phyloP scores from a whole-genome alignment of 2,888 invertebrate genomes.

The Callimorpha dominula region DNA sequence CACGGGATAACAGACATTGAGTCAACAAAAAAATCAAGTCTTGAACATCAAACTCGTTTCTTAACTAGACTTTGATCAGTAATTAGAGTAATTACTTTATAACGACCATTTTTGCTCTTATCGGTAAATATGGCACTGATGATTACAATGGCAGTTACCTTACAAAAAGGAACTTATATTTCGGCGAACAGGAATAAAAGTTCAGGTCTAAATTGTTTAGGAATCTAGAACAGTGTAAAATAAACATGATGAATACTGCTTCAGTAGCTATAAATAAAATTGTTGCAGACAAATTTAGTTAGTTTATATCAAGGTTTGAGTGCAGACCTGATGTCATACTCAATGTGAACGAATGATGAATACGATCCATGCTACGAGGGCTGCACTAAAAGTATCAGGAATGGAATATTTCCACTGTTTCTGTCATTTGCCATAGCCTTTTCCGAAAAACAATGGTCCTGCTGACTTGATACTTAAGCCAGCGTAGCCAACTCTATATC shows the following conservation, averaged over 20 bases:
- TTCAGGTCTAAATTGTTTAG: conserved; percentile 25
- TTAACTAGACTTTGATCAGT: conserved; percentile 23
- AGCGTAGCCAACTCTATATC: no score
- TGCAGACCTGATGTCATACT: conserved; percentile 32
- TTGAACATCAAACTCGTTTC: conserved; percentile 57
- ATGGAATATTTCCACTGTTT: no score
- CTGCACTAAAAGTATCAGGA: no score
- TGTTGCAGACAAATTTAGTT: conserved; percentile 31
- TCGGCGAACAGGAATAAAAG: conserved; percentile 9
- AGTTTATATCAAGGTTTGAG: conserved; percentile 46
- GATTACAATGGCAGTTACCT: conserved; percentile 12
- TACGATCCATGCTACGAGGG: not conserved
- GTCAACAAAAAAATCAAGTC: not conserved
- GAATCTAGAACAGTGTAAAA: conserved; percentile 36
- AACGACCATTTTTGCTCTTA: conserved; percentile 15
- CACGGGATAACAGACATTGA: not conserved
- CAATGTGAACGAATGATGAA: conserved; percentile 27
- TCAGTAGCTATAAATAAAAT: conserved; percentile 34
- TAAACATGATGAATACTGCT: conserved; percentile 32
- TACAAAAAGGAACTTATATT: not conserved
- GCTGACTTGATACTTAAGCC: no score
- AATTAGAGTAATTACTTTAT: conserved; percentile 21
- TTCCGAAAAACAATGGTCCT: no score
- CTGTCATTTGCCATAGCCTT: no score
- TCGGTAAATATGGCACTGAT: conserved; percentile 37